Evolutionary conservation across 2,797 vertebrate species (phyloP), one percentile per base, ranked within the genome.

Genomic region (Masticophis lateralis): DNA sequence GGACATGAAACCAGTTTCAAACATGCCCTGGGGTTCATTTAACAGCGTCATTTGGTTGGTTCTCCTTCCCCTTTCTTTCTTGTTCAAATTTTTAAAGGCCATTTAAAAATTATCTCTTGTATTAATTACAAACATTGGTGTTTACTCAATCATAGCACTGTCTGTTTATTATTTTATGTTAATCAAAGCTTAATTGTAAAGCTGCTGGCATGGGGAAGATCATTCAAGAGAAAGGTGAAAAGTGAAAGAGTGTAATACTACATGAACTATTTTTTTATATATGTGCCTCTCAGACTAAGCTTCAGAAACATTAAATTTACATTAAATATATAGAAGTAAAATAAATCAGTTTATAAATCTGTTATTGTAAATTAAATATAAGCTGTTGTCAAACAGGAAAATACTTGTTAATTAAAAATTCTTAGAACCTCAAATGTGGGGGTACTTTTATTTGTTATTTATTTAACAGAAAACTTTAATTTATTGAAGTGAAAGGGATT

Each of bases 291-390:
- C 57, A 61, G 37, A 28, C 60, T 63, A 63, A 66, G 10, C 51
- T 53, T 53, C 9, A 57, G 55, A 32, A 90, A 27, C 20, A 66
- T 90, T 55, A 56, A 16, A 56, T 87, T 87, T 27, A 55, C 9
- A n/a, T 14, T 27, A 6, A 69, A 69, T 61, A 20, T 47, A 53
- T 32, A 59, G 16, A 10, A n/a, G 27, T 47, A 86, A 28, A 86
- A 51, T 37, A 18, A 56, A 18, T 25, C 86, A 43, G 51, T 3
- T 12, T 37, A 69, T 66, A 12, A 37, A 27, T 87, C 12, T 25
- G 59, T 87, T 66, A 22, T 28, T 87, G 47, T 66, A 63, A 92
- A 66, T 66, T 66, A 92, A 92, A 92, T 88, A 37, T 87, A 88
- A 88, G 43, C 47, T 55, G 7, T 88, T 43, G 14, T 88, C 32